Base-by-base conservation (phyloP, 1,140 invertebrate species). In the Drosophila truncata region DNA sequence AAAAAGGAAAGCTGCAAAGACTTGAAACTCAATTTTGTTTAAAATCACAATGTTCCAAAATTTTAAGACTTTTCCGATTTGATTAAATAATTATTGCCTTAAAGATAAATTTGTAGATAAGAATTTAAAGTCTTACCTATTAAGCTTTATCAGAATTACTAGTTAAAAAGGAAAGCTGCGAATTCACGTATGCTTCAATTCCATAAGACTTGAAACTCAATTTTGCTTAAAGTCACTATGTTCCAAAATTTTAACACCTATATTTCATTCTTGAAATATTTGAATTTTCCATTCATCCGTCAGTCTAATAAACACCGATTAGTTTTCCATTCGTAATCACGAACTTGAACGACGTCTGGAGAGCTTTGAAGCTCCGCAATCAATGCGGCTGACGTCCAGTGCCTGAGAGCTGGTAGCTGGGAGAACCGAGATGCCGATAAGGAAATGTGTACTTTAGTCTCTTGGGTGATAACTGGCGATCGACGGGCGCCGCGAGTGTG, bases 401-500 rank as follows among this genome's bases (percentile, higher is more conserved):
- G 18, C 37, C 46, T 46, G 42, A 23, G 4, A 7, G 14, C 35
- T 31, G 18, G 16, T 37, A 25, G 31, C 71, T 23, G 50, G 9
- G 20, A 5, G 13, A 25, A 20, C 66, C 33, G 37, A 42, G 69
- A 41, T 46, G 52, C 44, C 33, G n/a, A 33, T 76, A 77, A 35
- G 37, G 41, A 23, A 25, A 33, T 41, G 5, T 69, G 74, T 55
- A 77, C 74, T 67, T 77, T 77, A 67, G 54, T 69, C 74, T 37
- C 18, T 23, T 23, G 11, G 4, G 37, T 77, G 74, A 77, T 77
- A 77, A 69, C 47, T 37, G 31, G 14, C 39, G 31, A 55, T 76
- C 72, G 72, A 76, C 74, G 46, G 18, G 18, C 27, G 16, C 14
- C 27, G 37, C n/a, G 9, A 50, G 6, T 52, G 41, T 10, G 47